These are phyloP conservation scores for Calephelis nemesis DNA, from an alignment of 1,140 invertebrate genomes.

Conservation along the genomic window DNA sequence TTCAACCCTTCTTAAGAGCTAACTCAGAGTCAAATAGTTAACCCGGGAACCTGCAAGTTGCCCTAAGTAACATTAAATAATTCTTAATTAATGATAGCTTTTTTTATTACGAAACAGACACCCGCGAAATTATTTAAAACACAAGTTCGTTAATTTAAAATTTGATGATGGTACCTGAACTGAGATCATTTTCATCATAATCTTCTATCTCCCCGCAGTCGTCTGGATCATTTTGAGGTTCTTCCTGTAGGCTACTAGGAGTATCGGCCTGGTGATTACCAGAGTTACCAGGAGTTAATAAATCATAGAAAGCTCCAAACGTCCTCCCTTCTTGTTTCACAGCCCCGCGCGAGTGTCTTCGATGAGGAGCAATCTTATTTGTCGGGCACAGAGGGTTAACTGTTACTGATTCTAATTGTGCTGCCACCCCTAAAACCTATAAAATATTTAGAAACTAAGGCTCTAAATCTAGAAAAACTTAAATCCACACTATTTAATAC, in stretches of 20 bases:
- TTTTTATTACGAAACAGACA: too few relatives aligned
- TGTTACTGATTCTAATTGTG: constrained; percentile 46
- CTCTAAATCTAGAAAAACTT: neutral
- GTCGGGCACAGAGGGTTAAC: constrained; percentile 65
- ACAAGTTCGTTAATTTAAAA: too few relatives aligned
- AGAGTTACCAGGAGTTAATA: constrained; percentile 40
- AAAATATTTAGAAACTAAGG: constrained; percentile 31
- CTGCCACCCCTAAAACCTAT: constrained; percentile 44
- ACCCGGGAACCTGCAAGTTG: too few relatives aligned
- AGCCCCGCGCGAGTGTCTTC: constrained; percentile 30
- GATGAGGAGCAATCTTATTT: constrained; percentile 70
- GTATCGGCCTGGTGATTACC: constrained; percentile 21
- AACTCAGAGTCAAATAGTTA: too few relatives aligned
- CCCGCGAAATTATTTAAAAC: constrained; percentile 5
- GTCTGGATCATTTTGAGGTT: constrained; percentile 52
- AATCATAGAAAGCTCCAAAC: constrained; percentile 53
- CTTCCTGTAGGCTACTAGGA: constrained; percentile 46
- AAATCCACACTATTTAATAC: constrained; percentile 18
- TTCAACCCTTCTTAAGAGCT: too few relatives aligned
- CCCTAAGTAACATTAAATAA: too few relatives aligned
- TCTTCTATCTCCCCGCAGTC: constrained; percentile 70
- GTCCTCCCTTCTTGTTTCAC: constrained; percentile 42
- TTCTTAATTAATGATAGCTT: too few relatives aligned
- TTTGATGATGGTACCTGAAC: constrained; percentile 43
- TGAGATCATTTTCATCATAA: constrained; percentile 68